phyloP scores from a whole-genome alignment of 2,113 vertebrate genomes.

The Mustela nigripes region DNA sequence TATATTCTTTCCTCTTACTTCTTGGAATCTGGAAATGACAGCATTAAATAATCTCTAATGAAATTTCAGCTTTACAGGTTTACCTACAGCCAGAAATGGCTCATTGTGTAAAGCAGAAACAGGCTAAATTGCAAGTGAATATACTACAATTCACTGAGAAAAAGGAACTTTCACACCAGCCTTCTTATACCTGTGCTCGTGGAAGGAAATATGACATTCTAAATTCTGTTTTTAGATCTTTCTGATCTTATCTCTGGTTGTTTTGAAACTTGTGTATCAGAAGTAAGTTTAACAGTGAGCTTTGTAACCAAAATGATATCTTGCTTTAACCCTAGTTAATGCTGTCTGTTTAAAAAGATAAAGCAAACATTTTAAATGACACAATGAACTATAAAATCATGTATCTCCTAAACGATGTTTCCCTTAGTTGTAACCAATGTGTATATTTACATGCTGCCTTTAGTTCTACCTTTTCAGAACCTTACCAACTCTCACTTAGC shows the following conservation, averaged over 20 bases:
- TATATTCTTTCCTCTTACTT: slow-evolving; percentile 26
- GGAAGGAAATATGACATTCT: not conserved
- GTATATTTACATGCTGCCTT: slow-evolving; percentile 41
- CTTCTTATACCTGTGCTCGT: not conserved
- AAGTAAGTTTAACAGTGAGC: slow-evolving; percentile 42
- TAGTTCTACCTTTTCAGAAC: slow-evolving; percentile 39
- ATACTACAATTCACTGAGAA: not conserved
- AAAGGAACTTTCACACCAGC: not conserved
- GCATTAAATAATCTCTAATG: slow-evolving; percentile 37
- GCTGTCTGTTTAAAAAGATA: slow-evolving; percentile 18
- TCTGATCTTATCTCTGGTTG: not conserved
- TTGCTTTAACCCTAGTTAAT: slow-evolving; percentile 44
- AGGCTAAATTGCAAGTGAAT: not conserved
- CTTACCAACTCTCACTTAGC: not conserved
- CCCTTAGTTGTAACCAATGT: slow-evolving; percentile 26
- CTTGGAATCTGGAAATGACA: not conserved
- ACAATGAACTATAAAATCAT: slow-evolving; percentile 2
- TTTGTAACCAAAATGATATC: slow-evolving; percentile 55
- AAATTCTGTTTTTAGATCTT: not conserved
- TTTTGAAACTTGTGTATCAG: slow-evolving; percentile 57
- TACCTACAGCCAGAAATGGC: not conserved
- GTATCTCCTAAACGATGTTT: slow-evolving; percentile 3
- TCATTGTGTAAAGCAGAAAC: slow-evolving; percentile 47
- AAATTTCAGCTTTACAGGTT: slow-evolving; percentile 41
- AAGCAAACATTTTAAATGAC: slow-evolving; percentile 55